Conservation (phyloP, 2,888 invertebrate species). For the Leptothorax acervorum region DNA sequence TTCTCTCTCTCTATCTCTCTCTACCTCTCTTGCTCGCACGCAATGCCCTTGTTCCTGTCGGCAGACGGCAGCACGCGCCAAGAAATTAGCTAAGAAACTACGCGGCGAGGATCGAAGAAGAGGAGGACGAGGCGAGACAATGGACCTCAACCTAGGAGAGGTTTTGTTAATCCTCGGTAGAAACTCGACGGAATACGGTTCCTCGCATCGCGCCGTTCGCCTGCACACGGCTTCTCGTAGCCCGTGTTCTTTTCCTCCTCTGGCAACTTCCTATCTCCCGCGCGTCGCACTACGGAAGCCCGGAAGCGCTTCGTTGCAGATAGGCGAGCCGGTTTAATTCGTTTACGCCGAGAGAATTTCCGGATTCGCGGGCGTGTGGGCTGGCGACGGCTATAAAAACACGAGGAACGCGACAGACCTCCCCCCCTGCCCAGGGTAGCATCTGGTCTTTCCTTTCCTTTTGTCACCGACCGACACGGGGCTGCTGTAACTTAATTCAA, state of each 20-base stretch:
- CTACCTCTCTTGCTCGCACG: background rate
- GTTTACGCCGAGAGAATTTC: conserved; percentile 63
- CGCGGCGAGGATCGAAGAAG: conserved; percentile 71
- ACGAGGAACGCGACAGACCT: conserved; percentile 48
- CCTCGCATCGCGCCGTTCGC: conserved; percentile 39
- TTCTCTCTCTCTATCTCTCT: background rate
- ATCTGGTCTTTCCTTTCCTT: conserved; percentile 46
- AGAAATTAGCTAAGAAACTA: conserved; percentile 80
- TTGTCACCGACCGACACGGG: conserved; percentile 36
- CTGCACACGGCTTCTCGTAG: conserved; percentile 13
- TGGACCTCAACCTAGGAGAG: conserved; percentile 66
- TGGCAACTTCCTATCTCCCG: conserved; percentile 39
- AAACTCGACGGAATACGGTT: conserved; percentile 62
- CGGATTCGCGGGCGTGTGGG: conserved; percentile 56
- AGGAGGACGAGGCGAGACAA: conserved; percentile 73
- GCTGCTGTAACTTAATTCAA: conserved; percentile 55
- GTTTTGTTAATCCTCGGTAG: conserved; percentile 72
- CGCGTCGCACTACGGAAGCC: conserved; percentile 40
- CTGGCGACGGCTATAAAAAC: conserved; percentile 54
- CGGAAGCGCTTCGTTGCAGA: conserved; percentile 60
- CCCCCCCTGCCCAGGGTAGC: conserved; percentile 1
- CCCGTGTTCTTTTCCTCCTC: conserved; percentile 31
- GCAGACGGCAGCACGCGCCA: conserved; percentile 71
- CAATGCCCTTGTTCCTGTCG: conserved; percentile 58
- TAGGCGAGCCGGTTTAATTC: conserved; percentile 64